Base-by-base conservation (phyloP, 23 tunicate species). In the Trididemnum clinides region DNA sequence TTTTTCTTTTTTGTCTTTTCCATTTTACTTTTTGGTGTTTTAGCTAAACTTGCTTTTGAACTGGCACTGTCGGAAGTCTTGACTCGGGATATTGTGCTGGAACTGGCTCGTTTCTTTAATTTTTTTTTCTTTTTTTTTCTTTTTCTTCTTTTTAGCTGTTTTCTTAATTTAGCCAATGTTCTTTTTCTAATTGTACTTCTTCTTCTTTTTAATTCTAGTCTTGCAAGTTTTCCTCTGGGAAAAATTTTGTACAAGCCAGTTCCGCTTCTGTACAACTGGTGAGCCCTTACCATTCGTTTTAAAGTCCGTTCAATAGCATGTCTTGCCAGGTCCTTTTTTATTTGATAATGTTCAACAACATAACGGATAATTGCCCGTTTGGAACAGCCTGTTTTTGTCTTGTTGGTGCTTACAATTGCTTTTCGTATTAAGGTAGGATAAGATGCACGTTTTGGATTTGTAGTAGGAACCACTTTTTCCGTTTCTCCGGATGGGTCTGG, bases 401-500 rank as follows among this genome's bases (percentile, higher is more conserved):
- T 77, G 35, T 82, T 77, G 28, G 75, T 39, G 36, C 59, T 54
- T 15, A 7, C 15, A 26, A 92, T 87, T 36, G 97, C 91, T 31
- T 88, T 69, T 74, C 88, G 81, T 31, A 92, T 90, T 82, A 92
- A 69, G 37, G 77, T 77, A 33, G 82, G 76, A 82, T 92, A 92
- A 34, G 86, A 35, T 71, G 97, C 91, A 49, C 57, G 5, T 36
- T 63, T 74, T 44, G 15, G 15, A n/a, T n/a, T n/a, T n/a, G n/a
- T n/a, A n/a, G n/a, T n/a, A n/a, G n/a, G n/a, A 44, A 44, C 54
- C 54, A 44, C 12, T 27, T 58, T 26, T 20, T 82, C 82, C 38
- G 80, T 29, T 18, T 83, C 66, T 57, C 91, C 90, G 33, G 97
- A 92, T 30, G 97, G 97, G 18, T 87, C 91, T 6, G 97, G 97